Base-by-base conservation (phyloP, 2,888 invertebrate species). In the Phlogophora meticulosa region DNA sequence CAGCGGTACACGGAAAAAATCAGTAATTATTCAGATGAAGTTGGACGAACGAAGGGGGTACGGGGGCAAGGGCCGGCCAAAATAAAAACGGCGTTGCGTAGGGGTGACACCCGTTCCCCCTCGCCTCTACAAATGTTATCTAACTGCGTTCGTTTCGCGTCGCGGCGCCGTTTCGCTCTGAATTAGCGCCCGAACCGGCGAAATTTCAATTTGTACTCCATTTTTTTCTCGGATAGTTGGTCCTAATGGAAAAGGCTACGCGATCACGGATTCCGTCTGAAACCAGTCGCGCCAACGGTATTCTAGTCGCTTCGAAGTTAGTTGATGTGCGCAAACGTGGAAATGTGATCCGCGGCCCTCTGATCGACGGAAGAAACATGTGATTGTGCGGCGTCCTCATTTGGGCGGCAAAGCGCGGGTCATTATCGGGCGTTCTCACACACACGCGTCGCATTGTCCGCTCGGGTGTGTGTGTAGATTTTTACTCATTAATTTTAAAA, bases 401-500 rank as follows among this genome's bases (percentile, higher is more conserved):
- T 86, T 85, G 86, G 85, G 81, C 85, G 83, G 87, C 85, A 90
- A 90, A 90, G 88, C 87, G 88, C 87, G 89, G 72, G 92, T 91
- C 93, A 94, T 94, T 94, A 94, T 92, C 88, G 90, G 92, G 85
- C 90, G 89, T 83, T 85, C 88, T 83, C 86, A 85, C 93, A 92
- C 94, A 92, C 92, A 90, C 89, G 78, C 83, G 86, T 84, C 85
- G 77, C 87, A 90, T 91, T 91, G 93, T 92, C 88, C 90, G 88
- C 87, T 87, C 88, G 87, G 86, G 87, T 93, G 95, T 94, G 94
- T 95, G 95, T 94, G 95, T 95, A 93, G 91, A 95, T 95, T 96
- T 95, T 95, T 95, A 95, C 96, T 96, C 96, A 96, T 96, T 96
- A 96, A 96, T 96, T 96, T 96, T 96, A 96, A 96, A 96, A 95